These are phyloP conservation scores for Aradus depressus DNA, from an alignment of 2,888 invertebrate genomes.

Conservation along the genomic window DNA sequence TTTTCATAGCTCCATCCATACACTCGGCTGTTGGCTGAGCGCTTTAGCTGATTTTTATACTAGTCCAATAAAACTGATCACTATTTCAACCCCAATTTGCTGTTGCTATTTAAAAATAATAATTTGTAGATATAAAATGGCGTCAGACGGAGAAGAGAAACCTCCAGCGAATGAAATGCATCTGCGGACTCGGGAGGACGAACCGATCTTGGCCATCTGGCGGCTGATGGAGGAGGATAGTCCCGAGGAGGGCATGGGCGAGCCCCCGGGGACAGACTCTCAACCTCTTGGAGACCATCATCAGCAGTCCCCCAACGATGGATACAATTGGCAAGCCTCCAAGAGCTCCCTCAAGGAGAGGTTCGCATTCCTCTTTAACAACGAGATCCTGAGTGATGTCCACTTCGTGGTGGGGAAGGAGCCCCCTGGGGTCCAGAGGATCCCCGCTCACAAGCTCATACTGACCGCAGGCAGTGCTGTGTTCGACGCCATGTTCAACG, in stretches of 20 bases:
- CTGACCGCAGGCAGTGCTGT: constrained; percentile 72
- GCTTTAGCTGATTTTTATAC: too few species aligned
- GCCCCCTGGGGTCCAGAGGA: constrained; percentile 48
- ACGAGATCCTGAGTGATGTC: constrained; percentile 57
- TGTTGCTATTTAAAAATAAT: too few species aligned
- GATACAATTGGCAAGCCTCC: constrained; percentile 56
- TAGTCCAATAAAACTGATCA: too few species aligned
- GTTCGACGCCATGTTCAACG: constrained; percentile 79
- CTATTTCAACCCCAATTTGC: too few species aligned
- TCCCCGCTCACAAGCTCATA: constrained; percentile 71
- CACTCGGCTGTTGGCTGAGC: too few species aligned
- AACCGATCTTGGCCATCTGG: neutral
- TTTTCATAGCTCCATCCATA: too few species aligned
- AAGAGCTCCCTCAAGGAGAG: constrained; percentile 48
- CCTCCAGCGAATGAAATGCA: constrained; percentile 12
- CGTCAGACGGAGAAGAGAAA: constrained; percentile 5
- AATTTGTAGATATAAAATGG: too few species aligned
- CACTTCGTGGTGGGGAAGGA: constrained; percentile 68
- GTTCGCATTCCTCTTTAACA: constrained; percentile 55
- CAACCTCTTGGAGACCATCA: neutral
- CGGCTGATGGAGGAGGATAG: neutral
- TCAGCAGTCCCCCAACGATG: constrained; percentile 4
- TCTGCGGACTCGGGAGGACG: neutral
- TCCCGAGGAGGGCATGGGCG: neutral
- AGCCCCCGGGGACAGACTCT: too few species aligned